Base-by-base conservation (phyloP, 2,888 invertebrate genomes). In the Geophilus truncorum region DNA sequence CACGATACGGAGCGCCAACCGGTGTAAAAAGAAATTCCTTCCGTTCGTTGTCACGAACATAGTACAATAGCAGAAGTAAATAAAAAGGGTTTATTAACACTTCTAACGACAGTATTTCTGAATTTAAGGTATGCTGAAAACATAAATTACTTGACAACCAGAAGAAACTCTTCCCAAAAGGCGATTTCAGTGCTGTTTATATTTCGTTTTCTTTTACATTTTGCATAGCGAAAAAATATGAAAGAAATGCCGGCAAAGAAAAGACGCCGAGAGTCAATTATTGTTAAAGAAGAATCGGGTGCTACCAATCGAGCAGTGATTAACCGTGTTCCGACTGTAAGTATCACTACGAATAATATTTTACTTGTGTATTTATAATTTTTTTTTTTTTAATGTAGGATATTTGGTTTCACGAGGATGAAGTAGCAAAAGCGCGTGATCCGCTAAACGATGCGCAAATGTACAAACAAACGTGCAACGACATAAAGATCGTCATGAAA, bases 381-480 rank as follows among this genome's bases (percentile, higher is more conserved):
- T 34, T 30, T 23, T 25, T 76, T 25, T n/a, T n/a, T n/a, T n/a
- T n/a, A n/a, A n/a, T n/a, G 15, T 75, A 82, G 82, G 81, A 82
- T 81, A 36, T 77, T 25, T 82, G 82, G 82, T 90, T 90, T 82
- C 91, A 90, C 84, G 94, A 94, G 87, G 94, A 94, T 86, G 89
- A 91, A 30, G 93, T 93, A 88, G 92, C 93, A 0, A 88, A 90
- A 79, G 87, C 89, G 79, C 88, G 93, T 75, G 89, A 91, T 62
- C 90, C 92, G 0, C 91, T 91, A 79, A 89, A 90, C 83, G 94
- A 94, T 88, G 90, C 92, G 0, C 86, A 88, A 82, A 88, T 91
- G 25, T 94, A 92, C 85, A 90, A 90, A 83, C 89, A 91, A 81
- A 91, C 92, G 28, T 94, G 94, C 85, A 90, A 91, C 82, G 91